Evolutionary conservation across 2,113 vertebrate species (phyloP), one percentile per base, ranked within the genome.

Genomic region (Limnothrissa miodon): DNA sequence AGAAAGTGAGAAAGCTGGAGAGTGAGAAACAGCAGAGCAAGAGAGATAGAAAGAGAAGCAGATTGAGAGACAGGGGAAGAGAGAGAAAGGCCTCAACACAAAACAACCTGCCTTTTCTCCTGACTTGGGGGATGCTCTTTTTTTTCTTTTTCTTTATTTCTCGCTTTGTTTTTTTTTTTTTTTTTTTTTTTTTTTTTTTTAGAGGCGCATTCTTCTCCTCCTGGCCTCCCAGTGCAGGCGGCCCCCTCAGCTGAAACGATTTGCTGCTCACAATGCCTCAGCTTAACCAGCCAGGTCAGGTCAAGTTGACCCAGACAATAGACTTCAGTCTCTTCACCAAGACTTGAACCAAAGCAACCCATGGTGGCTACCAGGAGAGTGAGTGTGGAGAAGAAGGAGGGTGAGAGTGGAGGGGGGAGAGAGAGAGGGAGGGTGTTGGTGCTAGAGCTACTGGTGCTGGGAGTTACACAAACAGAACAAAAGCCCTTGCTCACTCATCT

Each of bases 261-360:
- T 94, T 94, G 93, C 94, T 91, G 93, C 87, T 91, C 92, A 94
- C 94, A 95, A 95, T 94, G 93, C 92, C 84, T 90, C 92, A 94
- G 94, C 94, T 94, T 95, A 94, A 95, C 93, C 93, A 94, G 94
- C 92, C 88, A 93, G 94, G 94, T 94, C 94, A 93, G 94, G 94
- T 94, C 94, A 95, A 95, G 93, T 95, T 95, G 93, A 94, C 90
- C 93, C 91, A 92, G 90, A 95, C 94, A 95, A 95, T 93, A 84
- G 94, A 93, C 93, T 94, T 93, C 93, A 93, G 93, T 92, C 92
- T 94, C 91, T 93, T 91, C 92, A 89, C 93, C 92, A 92, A 87
- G 85, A 92, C 90, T 92, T 90, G 91, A 81, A 85, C 90, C 93
- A 91, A 93, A 94, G 88, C 92, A 88, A 86, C 87, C 79, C 66